Conservation (phyloP, 2,797 vertebrate genomes). For the Anguilla anguilla region DNA sequence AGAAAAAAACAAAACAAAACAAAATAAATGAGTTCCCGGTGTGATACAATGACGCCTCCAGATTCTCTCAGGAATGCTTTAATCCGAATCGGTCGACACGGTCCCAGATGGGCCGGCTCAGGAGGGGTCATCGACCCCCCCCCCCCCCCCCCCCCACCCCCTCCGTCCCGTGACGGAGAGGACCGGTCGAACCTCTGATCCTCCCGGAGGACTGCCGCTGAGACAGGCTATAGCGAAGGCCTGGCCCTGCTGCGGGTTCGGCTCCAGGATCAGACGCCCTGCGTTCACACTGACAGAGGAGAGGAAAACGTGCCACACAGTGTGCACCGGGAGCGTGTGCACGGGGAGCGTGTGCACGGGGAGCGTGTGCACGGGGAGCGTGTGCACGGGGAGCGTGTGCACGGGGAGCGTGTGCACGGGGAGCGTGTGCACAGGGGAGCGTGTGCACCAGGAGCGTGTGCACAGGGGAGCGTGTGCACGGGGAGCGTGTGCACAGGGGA, state of each 20-base stretch:
- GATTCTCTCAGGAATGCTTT: slow-evolving; percentile 24
- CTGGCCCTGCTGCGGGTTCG: slow-evolving; percentile 65
- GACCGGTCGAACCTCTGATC: slow-evolving; percentile 48
- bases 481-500: no score
- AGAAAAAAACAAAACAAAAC: slow-evolving; percentile 2
- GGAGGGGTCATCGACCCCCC: background rate
- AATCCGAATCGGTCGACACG: slow-evolving; percentile 22
- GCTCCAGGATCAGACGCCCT: slow-evolving; percentile 63
- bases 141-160: slow-evolving; percentile 11
- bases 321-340: no score
- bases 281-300: slow-evolving; percentile 59
- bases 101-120: background rate
- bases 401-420: no score
- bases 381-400: no score
- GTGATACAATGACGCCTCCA: background rate
- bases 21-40: slow-evolving; percentile 3
- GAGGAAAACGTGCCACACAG: background rate
- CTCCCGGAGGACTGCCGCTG: no score
- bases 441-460: no score
- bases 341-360: no score
- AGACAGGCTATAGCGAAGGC: slow-evolving; percentile 53
- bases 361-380: no score
- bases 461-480: no score
- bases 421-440: no score
- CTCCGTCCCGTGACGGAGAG: slow-evolving; percentile 62